Conservation (phyloP, 2,888 invertebrate genomes). For the Odontomyia ornata region DNA sequence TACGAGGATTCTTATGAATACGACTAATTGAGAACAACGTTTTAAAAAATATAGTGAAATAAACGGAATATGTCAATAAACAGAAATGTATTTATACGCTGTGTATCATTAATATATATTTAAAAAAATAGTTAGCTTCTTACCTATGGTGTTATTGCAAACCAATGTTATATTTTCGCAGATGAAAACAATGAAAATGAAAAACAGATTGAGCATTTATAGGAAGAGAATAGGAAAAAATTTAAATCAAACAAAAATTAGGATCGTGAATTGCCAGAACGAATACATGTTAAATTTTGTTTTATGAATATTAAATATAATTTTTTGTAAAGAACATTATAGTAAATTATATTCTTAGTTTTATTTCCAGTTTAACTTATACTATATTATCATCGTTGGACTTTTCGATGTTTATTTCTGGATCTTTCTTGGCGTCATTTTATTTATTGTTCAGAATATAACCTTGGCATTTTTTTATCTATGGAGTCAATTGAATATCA, state of each 20-base stretch:
- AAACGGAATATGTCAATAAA: conserved; percentile 20
- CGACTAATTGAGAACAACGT: background rate
- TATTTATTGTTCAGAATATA: too few relatives aligned
- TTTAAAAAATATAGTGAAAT: conserved; percentile 1
- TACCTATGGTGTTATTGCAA: conserved; percentile 27
- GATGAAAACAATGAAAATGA: background rate
- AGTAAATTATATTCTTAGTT: background rate
- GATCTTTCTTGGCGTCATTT: too few relatives aligned
- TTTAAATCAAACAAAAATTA: background rate
- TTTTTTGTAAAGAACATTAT: conserved; percentile 17
- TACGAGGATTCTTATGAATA: conserved; percentile 25
- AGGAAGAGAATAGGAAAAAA: too few relatives aligned
- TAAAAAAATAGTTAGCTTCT: conserved; percentile 40
- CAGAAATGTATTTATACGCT: conserved; percentile 30
- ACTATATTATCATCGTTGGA: too few relatives aligned
- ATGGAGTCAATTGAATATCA: too few relatives aligned
- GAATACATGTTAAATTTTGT: conserved; percentile 33
- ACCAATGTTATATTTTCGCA: conserved; percentile 36
- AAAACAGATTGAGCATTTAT: conserved; percentile 24
- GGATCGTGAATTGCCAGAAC: conserved; percentile 10
- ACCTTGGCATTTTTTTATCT: too few relatives aligned
- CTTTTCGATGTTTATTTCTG: too few relatives aligned
- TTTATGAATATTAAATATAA: conserved; percentile 13
- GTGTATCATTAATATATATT: conserved; percentile 14
- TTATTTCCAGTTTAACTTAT: background rate